Percentiles rank a stretch among this genome's conserved stretches.
These are phyloP conservation scores for Cepaea hortensis DNA, from an alignment of 2,888 invertebrate species.

Conservation along the genomic window DNA sequence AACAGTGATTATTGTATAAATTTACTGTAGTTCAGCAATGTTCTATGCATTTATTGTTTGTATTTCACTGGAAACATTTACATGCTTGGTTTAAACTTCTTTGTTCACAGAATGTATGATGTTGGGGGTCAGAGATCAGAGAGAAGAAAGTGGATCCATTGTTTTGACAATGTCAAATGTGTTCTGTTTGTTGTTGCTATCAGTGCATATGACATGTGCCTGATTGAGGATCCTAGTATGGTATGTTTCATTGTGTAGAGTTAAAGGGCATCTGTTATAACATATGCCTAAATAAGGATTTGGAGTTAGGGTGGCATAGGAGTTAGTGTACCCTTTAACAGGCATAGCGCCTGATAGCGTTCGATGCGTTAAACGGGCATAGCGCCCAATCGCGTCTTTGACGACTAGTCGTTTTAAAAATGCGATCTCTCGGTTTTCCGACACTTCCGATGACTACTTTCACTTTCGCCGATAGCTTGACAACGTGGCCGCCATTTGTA, in stretches of 20 bases:
- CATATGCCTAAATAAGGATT: no score
- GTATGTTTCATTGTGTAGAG: conserved; percentile 13
- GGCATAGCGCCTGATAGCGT: no score
- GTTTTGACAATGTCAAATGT: conserved; percentile 82
- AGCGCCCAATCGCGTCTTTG: no score
- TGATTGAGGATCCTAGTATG: conserved; percentile 80
- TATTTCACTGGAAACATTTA: not conserved
- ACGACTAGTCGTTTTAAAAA: no score
- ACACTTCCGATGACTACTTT: no score
- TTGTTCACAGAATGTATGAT: conserved; percentile 80
- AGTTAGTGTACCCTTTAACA: no score
- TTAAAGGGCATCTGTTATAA: not conserved
- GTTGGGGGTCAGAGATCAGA: conserved; percentile 83
- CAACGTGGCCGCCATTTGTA: no score
- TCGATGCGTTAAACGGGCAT: no score
- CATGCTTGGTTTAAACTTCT: not conserved
- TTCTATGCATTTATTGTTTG: not conserved
- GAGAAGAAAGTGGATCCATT: conserved; percentile 83
- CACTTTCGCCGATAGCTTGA: no score
- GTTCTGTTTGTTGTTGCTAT: conserved; percentile 82
- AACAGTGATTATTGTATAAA: not conserved
- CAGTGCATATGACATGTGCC: conserved; percentile 83
- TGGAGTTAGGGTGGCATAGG: no score
- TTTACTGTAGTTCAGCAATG: not conserved
- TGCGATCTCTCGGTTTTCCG: no score